Evolutionary conservation across 2,888 invertebrate species (phyloP), one percentile per base, ranked within the genome.

Genomic region (Dioctria rufipes): DNA sequence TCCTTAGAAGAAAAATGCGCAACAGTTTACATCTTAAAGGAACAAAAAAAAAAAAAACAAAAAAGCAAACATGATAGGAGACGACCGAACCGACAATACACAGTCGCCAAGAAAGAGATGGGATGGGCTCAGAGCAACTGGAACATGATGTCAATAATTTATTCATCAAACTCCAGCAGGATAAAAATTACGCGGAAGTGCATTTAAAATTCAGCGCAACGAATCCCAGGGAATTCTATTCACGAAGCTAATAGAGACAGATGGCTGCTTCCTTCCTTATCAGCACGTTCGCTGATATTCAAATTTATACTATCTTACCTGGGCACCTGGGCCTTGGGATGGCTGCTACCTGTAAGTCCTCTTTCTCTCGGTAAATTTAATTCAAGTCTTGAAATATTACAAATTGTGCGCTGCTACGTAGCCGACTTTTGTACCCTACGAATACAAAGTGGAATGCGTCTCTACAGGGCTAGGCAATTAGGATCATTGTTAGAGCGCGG

Each of bases 161-260:
- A 81, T 81, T 81, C 81, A 81, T 79, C 78, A 81, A 79, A 79
- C 81, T 79, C 71, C 66, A 66, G 66, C 58, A 58, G 73, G 58
- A 73, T 73, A 73, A 73, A 73, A 73, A 73, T 73, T 73, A 80
- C 67, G 67, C 71, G 81, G 77, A 81, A 81, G 67, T 80, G 81
- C 81, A 81, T 81, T 81, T 80, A 81, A 81, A 81, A 81, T 81
- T 81, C 81, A 80, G 61, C 81, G 60, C 75, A 80, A 77, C 61
- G 60, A 58, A 73, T 73, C 73, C 78, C 40, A 39, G 58, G 42
- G 25, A 73, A 73, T 73, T 69, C 65, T 78, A 58, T 66, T 60
- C 46, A 63, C 39, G 69, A 46, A 51, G 65, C 81, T 81, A 78
- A 81, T 79, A 81, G 78, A 81, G 81, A 81, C 81, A 49, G 78